phyloP scores from a whole-genome alignment of 2,797 vertebrate species.

The Chelon labrosus region DNA sequence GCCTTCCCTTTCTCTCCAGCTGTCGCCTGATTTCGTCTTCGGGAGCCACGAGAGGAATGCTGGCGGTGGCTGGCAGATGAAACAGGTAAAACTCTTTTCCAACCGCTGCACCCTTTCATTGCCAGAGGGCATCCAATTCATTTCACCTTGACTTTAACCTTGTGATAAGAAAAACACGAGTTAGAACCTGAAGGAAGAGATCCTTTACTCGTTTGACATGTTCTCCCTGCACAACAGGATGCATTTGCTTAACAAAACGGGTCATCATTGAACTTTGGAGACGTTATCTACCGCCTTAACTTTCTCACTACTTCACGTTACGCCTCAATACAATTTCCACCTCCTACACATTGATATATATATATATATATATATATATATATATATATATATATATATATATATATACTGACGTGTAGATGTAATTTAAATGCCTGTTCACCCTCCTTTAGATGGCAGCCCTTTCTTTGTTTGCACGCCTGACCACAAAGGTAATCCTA shows the following conservation, averaged over 20 bases:
- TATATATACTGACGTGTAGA: not conserved
- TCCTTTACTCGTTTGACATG: conserved; percentile 26
- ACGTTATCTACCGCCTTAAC: not conserved
- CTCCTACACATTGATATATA: not conserved
- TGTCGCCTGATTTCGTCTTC: conserved; percentile 76
- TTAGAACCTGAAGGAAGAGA: conserved; percentile 1
- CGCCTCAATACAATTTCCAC: not conserved
- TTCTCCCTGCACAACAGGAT: conserved; percentile 10
- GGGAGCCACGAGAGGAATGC: conserved; percentile 69
- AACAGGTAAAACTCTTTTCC: conserved; percentile 73
- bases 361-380: not conserved
- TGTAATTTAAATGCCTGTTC: not conserved
- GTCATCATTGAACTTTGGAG: conserved; percentile 5
- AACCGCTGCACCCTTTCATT: conserved; percentile 25
- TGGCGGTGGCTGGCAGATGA: conserved; percentile 74
- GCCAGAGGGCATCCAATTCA: conserved; percentile 13
- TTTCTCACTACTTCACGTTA: conserved; percentile 1
- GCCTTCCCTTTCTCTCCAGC: conserved; percentile 54
- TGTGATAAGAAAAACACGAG: not conserved
- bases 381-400: too few species aligned
- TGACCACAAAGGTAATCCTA: conserved; percentile 45
- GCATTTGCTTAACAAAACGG: conserved; percentile 31
- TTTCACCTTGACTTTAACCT: conserved; percentile 45
- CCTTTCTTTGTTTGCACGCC: conserved; percentile 20
- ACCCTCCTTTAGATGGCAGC: conserved; percentile 9